phyloP scores from a whole-genome alignment of 2,113 vertebrate species.

The Apeltes quadracus region DNA sequence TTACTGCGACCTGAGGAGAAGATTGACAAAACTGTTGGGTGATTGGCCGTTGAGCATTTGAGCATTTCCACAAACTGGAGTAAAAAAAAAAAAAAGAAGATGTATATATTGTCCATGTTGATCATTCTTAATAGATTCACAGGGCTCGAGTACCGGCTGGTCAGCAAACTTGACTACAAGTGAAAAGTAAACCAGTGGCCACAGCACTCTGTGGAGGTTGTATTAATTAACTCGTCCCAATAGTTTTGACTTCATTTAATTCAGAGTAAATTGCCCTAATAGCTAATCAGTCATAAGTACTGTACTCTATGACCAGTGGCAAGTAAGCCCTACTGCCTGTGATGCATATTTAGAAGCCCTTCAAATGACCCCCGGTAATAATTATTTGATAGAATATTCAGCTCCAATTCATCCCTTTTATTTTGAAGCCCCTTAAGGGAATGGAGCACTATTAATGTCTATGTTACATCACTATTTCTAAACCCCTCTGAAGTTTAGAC shows the following conservation, averaged over 20 bases:
- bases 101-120: background rate
- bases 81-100: constrained; percentile 8
- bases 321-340: background rate
- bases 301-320: background rate
- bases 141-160: constrained; percentile 6
- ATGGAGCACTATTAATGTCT: background rate
- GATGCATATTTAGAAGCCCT: constrained; percentile 8
- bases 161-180: constrained; percentile 8
- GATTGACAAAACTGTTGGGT: too few species aligned
- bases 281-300: constrained; percentile 15
- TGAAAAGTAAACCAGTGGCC: background rate
- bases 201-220: background rate
- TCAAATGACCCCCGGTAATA: constrained; percentile 5
- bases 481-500: background rate
- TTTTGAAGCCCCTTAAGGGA: background rate
- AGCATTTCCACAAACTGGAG: too few species aligned
- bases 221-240: background rate
- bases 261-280: background rate
- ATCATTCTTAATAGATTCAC: background rate
- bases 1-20: constrained; percentile 89
- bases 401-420: constrained; percentile 30
- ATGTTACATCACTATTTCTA: background rate
- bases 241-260: background rate
- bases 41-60: too few species aligned
- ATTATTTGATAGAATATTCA: constrained; percentile 25